Base-by-base conservation (phyloP, 2,888 invertebrate species). In the Xanthorhoe spadicearia region DNA sequence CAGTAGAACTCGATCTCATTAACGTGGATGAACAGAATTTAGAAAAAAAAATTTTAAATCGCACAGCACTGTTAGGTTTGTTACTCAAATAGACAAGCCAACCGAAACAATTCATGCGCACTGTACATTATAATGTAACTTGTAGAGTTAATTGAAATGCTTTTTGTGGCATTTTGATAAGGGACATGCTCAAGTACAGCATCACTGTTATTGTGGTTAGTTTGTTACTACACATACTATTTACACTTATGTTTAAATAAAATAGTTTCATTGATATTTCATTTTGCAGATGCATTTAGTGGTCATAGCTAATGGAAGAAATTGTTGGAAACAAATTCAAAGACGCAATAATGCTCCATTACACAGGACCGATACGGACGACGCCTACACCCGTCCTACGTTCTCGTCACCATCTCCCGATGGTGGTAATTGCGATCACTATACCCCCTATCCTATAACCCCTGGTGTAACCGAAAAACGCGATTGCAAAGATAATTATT, bases 201-300 rank as follows among this genome's bases (percentile, higher is more conserved):
- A 67, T 80, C 70, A 74, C 72, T 72, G 73, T 83, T 73, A 68
- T 82, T 68, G 74, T 80, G 84, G 88, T 89, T 76, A 80, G 87
- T 83, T 61, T 55, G 46, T 53, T 46, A 49, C n/a, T 2, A 13
- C 6, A 32, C 55, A 52, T 61, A 48, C 15, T 48, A 15, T 6
- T 4, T 48, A 6, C 15, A 8, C 1, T 13, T 48, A 15, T 15
- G 15, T 15, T 43, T 43, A 13, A 13, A 13, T 43, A 13, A 43
- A 43, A 43, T 43, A 1, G 38, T 43, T 48, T 15, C 1, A 15
- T 17, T 48, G 13, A 38, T 10, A 23, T 23, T 18, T 13, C n/a
- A 46, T 46, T 23, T 63, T 63, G 35, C 53, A 86, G 85, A 75
- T 83, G 64, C 73, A 65, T 32, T 46, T 56, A 55, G 46, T 15